phyloP scores from a whole-genome alignment of 2,888 invertebrate genomes.

The Electrophaes corylata region DNA sequence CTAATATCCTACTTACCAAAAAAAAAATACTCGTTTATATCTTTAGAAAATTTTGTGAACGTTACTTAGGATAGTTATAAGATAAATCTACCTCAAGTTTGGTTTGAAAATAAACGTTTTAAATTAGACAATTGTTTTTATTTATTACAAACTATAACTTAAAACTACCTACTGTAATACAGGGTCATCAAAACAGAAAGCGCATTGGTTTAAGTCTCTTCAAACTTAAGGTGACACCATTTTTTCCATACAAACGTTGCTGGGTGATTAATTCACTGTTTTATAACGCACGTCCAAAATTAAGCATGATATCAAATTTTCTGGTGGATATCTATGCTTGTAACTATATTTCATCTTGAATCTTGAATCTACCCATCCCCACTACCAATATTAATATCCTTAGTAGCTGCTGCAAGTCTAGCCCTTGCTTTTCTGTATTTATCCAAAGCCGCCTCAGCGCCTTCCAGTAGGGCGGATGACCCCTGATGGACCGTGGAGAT shows the following conservation, averaged over 20 bases:
- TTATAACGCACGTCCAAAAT: too few relatives aligned
- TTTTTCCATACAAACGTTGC: too few relatives aligned
- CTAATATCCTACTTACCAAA: too few relatives aligned
- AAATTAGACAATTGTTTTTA: slow-evolving; percentile 25
- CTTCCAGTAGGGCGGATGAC: slow-evolving; percentile 54
- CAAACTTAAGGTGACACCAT: too few relatives aligned
- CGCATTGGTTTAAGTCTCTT: too few relatives aligned
- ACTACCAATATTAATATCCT: slow-evolving; percentile 5
- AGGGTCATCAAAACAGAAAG: too few relatives aligned
- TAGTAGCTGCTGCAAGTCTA: slow-evolving; percentile 62
- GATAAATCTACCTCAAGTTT: slow-evolving; percentile 33
- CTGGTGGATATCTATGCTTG: too few relatives aligned
- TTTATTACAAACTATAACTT: not conserved
- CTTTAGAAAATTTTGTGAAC: not conserved
- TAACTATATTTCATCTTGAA: too few relatives aligned
- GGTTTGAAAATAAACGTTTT: slow-evolving; percentile 23
- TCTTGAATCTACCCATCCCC: slow-evolving; percentile 19
- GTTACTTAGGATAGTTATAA: slow-evolving; percentile 9
- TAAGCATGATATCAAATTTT: too few relatives aligned
- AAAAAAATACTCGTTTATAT: too few relatives aligned
- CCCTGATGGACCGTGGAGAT: slow-evolving; percentile 37
- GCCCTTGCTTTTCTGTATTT: slow-evolving; percentile 65
- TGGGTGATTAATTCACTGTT: too few relatives aligned
- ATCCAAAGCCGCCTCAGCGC: slow-evolving; percentile 63
- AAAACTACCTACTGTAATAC: too few relatives aligned